phyloP scores from a whole-genome alignment of 2,888 invertebrate species.

The Aspidiotus destructor region DNA sequence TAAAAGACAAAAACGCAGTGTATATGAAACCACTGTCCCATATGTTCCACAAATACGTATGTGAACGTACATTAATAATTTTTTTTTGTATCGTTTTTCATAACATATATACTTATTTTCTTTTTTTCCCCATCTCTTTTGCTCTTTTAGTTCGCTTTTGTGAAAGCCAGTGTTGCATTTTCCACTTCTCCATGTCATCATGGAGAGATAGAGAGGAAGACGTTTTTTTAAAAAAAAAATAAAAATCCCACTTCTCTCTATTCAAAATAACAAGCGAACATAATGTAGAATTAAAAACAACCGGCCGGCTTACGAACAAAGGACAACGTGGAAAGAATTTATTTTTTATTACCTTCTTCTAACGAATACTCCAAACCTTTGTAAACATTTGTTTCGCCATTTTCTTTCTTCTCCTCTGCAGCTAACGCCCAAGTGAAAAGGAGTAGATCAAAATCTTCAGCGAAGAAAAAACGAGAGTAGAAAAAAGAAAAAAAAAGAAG shows the following conservation, averaged over 20 bases:
- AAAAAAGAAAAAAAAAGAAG: not conserved
- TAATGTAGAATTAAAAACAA: slow-evolving; percentile 12
- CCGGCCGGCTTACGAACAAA: slow-evolving; percentile 1
- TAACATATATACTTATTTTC: not conserved
- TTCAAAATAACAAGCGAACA: slow-evolving; percentile 11
- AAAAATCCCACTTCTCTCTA: not conserved
- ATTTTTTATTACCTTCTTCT: slow-evolving; percentile 9
- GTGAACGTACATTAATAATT: too few relatives aligned
- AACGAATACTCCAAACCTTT: slow-evolving; percentile 5
- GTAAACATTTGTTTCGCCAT: slow-evolving; percentile 6
- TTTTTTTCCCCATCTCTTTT: not conserved
- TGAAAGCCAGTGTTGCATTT: not conserved
- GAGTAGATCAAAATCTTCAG: not conserved
- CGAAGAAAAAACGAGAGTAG: slow-evolving; percentile 5
- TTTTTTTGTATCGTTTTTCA: too few relatives aligned
- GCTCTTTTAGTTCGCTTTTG: not conserved
- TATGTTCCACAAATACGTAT: not conserved
- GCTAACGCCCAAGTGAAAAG: not conserved
- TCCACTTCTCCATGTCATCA: not conserved
- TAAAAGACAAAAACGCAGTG: not conserved
- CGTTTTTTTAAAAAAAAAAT: not conserved
- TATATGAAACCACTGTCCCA: not conserved
- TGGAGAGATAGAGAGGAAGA: not conserved
- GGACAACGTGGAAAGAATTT: slow-evolving; percentile 10
- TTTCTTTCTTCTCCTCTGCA: slow-evolving; percentile 2